These are phyloP conservation scores for Dicentrarchus labrax DNA, from an alignment of 2,113 vertebrate species.

Conservation along the genomic window DNA sequence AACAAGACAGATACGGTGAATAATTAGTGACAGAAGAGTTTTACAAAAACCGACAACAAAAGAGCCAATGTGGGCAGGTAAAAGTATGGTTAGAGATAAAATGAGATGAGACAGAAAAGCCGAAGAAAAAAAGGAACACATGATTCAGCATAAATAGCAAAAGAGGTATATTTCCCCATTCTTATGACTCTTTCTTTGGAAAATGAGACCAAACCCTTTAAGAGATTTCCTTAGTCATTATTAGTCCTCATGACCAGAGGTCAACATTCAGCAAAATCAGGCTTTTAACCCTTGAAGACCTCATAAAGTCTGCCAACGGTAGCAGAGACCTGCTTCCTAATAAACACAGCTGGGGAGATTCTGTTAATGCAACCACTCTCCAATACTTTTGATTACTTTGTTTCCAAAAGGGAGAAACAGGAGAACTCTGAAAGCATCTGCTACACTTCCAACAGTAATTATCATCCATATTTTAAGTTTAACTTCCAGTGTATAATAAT, in stretches of 20 bases:
- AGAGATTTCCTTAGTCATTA: not conserved
- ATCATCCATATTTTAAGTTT: not conserved
- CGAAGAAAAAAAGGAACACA: no score
- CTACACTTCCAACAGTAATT: not conserved
- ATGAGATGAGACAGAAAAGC: no score
- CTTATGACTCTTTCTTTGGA: no score
- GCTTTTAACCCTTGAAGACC: not conserved
- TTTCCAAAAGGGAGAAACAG: not conserved
- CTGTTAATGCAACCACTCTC: not conserved
- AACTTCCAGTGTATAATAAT: not conserved
- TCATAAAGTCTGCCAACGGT: not conserved
- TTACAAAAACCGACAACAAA: no score
- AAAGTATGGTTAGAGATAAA: no score
- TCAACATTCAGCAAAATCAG: no score
- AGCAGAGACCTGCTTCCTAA: not conserved
- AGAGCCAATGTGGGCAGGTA: no score
- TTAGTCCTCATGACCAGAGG: no score
- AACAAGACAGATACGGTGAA: not conserved
- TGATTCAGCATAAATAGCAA: no score
- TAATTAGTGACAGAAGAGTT: no score
- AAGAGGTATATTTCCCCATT: no score
- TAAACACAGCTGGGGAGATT: not conserved
- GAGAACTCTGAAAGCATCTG: not conserved
- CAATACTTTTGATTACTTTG: not conserved
- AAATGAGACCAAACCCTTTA: no score